A percentile compares a stretch with the other conserved stretches of the same genome.
Evolutionary conservation across 2,888 invertebrate species (phyloP).

Genomic region (Limnephilus marmoratus): DNA sequence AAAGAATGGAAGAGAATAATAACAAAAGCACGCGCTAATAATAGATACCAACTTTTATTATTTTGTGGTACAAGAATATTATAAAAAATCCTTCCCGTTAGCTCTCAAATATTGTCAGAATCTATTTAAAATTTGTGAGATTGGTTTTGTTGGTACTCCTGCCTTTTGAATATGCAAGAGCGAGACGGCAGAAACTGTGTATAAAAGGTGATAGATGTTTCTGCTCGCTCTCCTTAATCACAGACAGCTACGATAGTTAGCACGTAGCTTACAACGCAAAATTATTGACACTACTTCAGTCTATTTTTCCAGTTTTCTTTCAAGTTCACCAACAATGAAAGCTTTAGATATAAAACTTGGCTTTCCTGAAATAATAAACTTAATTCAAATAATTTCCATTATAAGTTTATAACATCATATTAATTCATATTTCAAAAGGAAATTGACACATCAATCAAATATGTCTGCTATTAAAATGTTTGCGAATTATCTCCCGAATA

Average conservation of each 20-base stretch:
- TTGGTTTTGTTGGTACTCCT: too few relatives aligned
- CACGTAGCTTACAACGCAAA: too few relatives aligned
- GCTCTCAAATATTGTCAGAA: not conserved
- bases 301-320: not conserved
- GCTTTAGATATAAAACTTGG: not conserved
- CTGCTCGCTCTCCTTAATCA: too few relatives aligned
- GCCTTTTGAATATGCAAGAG: too few relatives aligned
- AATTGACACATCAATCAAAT: not conserved
- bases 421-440: not conserved
- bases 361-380: not conserved
- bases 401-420: not conserved
- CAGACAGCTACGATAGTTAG: too few relatives aligned
- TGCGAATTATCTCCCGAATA: not conserved
- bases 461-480: not conserved
- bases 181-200: too few relatives aligned
- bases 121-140: too few relatives aligned
- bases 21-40: not conserved
- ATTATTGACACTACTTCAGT: not conserved
- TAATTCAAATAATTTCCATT: not conserved
- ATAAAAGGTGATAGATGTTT: too few relatives aligned
- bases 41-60: not conserved
- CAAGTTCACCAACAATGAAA: not conserved
- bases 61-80: not conserved
- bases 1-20: not conserved
- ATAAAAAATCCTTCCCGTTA: not conserved